Percentiles rank a stretch among this genome's conserved stretches.
These are phyloP conservation scores for Eilema caniola DNA, from an alignment of 2,888 invertebrate species.

Conservation along the genomic window DNA sequence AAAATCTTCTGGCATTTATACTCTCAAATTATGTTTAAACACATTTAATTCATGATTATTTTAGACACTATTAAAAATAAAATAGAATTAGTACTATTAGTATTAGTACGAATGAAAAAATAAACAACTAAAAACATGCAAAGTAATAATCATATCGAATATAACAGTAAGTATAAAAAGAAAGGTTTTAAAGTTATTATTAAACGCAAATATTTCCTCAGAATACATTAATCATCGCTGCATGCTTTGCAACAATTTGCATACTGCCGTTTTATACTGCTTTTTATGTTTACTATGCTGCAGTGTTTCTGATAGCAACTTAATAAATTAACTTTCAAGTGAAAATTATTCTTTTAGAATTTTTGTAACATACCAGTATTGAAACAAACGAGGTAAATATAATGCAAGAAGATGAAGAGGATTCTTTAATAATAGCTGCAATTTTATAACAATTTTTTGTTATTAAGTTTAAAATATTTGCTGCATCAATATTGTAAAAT, in stretches of 20 bases:
- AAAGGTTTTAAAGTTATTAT: conserved; percentile 4
- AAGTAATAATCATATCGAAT: neutral
- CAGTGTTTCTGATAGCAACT: neutral
- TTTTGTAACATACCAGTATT: neutral
- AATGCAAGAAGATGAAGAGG: neutral
- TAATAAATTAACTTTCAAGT: neutral
- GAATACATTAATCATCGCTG: conserved; percentile 5
- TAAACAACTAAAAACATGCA: neutral
- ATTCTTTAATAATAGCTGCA: neutral
- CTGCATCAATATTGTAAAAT: neutral
- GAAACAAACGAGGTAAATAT: neutral
- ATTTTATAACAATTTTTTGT: too few species aligned
- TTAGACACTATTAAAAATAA: neutral
- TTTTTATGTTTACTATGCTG: neutral
- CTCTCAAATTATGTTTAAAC: neutral
- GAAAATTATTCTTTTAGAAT: neutral
- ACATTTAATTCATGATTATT: neutral
- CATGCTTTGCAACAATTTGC: neutral
- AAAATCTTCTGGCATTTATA: too few species aligned
- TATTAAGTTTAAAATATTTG: neutral
- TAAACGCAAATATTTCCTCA: neutral
- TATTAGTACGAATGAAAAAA: neutral
- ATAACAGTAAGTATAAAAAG: neutral
- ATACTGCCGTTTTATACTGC: neutral
- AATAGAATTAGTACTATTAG: neutral